phyloP scores from a whole-genome alignment of 2,113 vertebrate genomes.

The Oryzias woworae region DNA sequence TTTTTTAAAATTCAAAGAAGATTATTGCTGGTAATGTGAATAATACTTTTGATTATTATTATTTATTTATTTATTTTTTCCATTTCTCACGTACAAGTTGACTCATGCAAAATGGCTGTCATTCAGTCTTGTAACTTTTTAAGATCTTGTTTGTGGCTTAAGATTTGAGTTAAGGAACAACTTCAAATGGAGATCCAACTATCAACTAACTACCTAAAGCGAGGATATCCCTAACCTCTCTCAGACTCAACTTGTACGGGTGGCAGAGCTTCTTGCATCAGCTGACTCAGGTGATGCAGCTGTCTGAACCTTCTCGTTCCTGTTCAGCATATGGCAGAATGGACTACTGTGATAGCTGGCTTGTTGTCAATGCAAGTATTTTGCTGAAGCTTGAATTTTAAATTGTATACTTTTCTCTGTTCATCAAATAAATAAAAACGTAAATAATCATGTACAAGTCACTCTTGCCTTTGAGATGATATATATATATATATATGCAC shows the following conservation, averaged over 20 bases:
- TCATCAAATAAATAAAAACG: constrained; percentile 62
- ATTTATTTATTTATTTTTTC: too few species aligned
- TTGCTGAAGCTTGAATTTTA: constrained; percentile 66
- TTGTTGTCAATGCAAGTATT: constrained; percentile 53
- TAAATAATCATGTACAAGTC: constrained; percentile 15
- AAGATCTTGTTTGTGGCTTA: not conserved
- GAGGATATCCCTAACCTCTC: not conserved
- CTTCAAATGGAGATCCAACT: not conserved
- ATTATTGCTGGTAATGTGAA: too few species aligned
- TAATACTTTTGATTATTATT: too few species aligned
- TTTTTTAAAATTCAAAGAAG: too few species aligned
- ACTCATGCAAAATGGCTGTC: too few species aligned
- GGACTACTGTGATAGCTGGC: constrained; percentile 38
- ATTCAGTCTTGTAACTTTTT: too few species aligned
- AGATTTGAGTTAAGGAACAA: not conserved
- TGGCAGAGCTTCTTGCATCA: constrained; percentile 10
- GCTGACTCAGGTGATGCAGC: constrained; percentile 53
- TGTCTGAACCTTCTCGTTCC: constrained; percentile 14
- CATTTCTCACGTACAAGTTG: too few species aligned
- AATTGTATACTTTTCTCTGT: constrained; percentile 71
- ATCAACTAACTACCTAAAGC: too few species aligned
- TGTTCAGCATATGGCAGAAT: constrained; percentile 38
- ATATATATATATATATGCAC: too few species aligned
- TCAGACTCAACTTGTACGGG: not conserved
- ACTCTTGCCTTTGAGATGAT: too few species aligned